A percentile compares a stretch with the other conserved stretches of the same genome.
Evolutionary conservation across 2,888 invertebrate genomes (phyloP).

Genomic region (Chrysodeixis includens): DNA sequence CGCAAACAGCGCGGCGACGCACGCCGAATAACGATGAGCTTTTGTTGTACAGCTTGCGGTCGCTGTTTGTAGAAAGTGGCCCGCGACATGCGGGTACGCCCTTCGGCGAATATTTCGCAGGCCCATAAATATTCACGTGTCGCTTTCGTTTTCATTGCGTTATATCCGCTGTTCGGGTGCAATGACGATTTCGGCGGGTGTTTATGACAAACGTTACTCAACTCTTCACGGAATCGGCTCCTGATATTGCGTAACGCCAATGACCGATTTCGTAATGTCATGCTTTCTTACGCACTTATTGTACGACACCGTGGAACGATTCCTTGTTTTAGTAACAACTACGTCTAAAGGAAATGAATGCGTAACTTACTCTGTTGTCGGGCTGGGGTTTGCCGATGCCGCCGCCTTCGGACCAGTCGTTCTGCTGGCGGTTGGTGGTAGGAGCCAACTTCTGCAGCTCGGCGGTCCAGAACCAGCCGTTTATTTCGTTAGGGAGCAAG

Average conservation of each 20-base stretch:
- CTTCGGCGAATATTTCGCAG: constrained; percentile 87
- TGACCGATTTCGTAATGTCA: constrained; percentile 75
- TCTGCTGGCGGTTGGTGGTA: constrained; percentile 94
- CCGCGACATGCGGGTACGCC: constrained; percentile 85
- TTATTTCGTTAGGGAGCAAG: constrained; percentile 93
- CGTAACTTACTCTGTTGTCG: constrained; percentile 91
- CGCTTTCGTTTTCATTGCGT: constrained; percentile 87
- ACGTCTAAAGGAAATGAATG: constrained; percentile 38
- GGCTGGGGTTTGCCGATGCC: constrained; percentile 96
- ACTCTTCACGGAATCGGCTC: constrained; percentile 75
- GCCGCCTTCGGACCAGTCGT: constrained; percentile 96
- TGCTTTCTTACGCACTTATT: constrained; percentile 64
- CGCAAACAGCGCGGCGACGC: constrained; percentile 73
- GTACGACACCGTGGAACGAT: constrained; percentile 52
- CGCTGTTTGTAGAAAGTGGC: constrained; percentile 85
- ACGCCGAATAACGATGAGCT: constrained; percentile 86
- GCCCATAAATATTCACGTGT: constrained; percentile 84
- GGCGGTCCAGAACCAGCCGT: constrained; percentile 98
- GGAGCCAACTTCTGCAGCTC: constrained; percentile 95
- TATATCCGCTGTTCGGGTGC: constrained; percentile 73
- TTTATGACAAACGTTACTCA: constrained; percentile 83
- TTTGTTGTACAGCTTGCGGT: constrained; percentile 73
- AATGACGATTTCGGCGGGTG: constrained; percentile 65
- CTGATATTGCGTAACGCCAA: constrained; percentile 72
- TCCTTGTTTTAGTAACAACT: constrained; percentile 46